Evolutionary conservation across 2,113 vertebrate species (phyloP), one percentile per base, ranked within the genome.

Genomic region (Mystacornis crossleyi): DNA sequence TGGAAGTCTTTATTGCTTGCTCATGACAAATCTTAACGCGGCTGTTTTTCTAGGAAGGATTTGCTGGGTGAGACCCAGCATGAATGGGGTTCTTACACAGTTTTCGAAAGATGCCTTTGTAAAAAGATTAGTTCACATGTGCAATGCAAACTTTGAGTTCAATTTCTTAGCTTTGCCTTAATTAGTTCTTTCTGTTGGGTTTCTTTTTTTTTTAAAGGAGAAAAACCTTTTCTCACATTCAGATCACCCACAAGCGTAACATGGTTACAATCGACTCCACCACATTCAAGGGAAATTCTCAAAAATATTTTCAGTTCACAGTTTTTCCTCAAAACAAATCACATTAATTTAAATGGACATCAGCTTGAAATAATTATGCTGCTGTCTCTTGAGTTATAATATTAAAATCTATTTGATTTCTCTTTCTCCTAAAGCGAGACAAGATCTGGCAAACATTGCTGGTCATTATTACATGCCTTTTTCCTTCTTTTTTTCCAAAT

Each of bases 121-220:
- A 78, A 89, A 94, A 93, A 97, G 95, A 97, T 93, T 80, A 95
- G 95, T 95, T 97, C 94, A 95, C 91, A 78, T 91, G 80, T 88
- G 95, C 91, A 94, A 64, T 79, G 84, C 86, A 97, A 98, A 96
- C 91, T 93, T 85, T 67, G 66, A 74, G 93, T 95, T 93, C 61
- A 75, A 45, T 97, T 94, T 86, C 88, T 91, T 86, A 94, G 92
- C 71, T 96, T 96, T 86, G 61, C 93, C 87, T 98, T 97, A 96
- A 96, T 97, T 95, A 90, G 86, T 90, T 95, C 79, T 96, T 97
- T 96, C 94, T 95, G 83, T 82, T 51, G 45, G 57, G 17, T 42
- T 80, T 23, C 12, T 28, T 45, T 71, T 48, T 62, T 70, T 72
- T 70, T 25, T 23, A 3, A 62, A 45, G 69, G 25, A 51, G 66